These are phyloP conservation scores for Lycodopsis pacificus DNA, from an alignment of 2,797 vertebrate genomes.

Conservation along the genomic window DNA sequence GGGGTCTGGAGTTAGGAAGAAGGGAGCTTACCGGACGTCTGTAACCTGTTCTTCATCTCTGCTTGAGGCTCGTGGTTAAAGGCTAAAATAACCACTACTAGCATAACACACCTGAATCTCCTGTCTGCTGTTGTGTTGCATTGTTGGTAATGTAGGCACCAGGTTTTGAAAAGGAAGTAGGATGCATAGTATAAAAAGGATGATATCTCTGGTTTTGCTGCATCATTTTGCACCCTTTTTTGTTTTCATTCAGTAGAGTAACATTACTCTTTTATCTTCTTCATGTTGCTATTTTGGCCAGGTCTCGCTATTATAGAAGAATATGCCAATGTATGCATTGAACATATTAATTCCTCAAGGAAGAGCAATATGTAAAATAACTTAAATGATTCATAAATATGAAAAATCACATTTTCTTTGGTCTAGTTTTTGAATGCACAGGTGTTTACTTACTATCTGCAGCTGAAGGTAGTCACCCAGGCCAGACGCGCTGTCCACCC, in stretches of 20 bases:
- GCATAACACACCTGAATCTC: not conserved
- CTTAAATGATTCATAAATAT: not conserved
- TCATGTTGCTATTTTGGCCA: too few relatives aligned
- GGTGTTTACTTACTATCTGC: slow-evolving; percentile 92
- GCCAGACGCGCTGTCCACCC: slow-evolving; percentile 97
- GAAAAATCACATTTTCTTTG: not conserved
- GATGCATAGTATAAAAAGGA: not conserved
- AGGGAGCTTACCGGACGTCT: not conserved
- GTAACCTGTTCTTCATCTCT: not conserved
- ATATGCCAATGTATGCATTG: not conserved
- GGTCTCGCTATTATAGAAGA: not conserved
- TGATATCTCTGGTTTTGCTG: not conserved
- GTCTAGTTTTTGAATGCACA: not conserved
- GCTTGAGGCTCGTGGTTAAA: not conserved
- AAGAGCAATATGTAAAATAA: not conserved
- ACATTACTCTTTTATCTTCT: too few relatives aligned
- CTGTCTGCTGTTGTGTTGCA: not conserved
- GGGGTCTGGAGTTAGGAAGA: not conserved
- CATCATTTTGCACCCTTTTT: too few relatives aligned
- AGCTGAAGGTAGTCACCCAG: slow-evolving; percentile 98
- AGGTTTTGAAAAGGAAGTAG: not conserved
- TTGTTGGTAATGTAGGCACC: not conserved
- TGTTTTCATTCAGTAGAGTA: too few relatives aligned
- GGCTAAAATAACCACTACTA: not conserved
- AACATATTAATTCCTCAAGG: not conserved